phyloP scores from a whole-genome alignment of 2,113 vertebrate species.

The Probosciger aterrimus region DNA sequence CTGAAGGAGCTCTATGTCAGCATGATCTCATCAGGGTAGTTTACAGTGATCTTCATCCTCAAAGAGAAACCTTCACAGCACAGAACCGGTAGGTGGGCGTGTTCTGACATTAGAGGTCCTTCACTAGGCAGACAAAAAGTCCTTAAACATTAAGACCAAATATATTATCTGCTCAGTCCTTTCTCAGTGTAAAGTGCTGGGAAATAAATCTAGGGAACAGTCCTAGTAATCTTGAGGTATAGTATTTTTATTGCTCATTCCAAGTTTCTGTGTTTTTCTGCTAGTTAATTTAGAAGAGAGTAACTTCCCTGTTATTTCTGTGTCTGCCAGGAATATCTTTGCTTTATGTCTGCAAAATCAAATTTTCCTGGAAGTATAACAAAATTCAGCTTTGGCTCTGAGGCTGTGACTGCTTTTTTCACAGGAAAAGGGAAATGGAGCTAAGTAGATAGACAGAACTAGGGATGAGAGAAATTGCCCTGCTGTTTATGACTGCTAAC shows the following conservation, averaged over 20 bases:
- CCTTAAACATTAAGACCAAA: not conserved
- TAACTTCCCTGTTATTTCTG: not conserved
- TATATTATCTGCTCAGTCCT: not conserved
- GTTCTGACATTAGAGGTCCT: not conserved
- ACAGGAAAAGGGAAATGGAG: not conserved
- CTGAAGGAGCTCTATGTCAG: constrained; percentile 93
- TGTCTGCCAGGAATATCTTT: not conserved
- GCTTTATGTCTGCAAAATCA: not conserved
- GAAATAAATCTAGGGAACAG: not conserved
- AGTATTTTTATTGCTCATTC: not conserved
- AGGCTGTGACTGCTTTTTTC: not conserved
- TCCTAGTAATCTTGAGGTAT: not conserved
- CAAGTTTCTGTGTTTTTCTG: not conserved
- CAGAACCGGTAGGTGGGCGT: constrained; percentile 87
- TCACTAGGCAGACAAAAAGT: not conserved
- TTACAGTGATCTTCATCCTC: constrained; percentile 95
- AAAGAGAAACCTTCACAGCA: constrained; percentile 97
- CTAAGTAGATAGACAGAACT: not conserved
- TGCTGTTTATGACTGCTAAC: not conserved
- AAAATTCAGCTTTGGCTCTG: not conserved
- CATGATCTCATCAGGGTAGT: constrained; percentile 95
- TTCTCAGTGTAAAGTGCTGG: not conserved
- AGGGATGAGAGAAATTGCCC: not conserved
- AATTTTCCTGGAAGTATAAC: not conserved
- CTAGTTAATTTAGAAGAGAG: not conserved